A percentile compares a stretch with the other conserved stretches of the same genome.
These are phyloP conservation scores for Enteromius radiatus DNA, from an alignment of 2,797 vertebrate genomes.

Conservation along the genomic window DNA sequence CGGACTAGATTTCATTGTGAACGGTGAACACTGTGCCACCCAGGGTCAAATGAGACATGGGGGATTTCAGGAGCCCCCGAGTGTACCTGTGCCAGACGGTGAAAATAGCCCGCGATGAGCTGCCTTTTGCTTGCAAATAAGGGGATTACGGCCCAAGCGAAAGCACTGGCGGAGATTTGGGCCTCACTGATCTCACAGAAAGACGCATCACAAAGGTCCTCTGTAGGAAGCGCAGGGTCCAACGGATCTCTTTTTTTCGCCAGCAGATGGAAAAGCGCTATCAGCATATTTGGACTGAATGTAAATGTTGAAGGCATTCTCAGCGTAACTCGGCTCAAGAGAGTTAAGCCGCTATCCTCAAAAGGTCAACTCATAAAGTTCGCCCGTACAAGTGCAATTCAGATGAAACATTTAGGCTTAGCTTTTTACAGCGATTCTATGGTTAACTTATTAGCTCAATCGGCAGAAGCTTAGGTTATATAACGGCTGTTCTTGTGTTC, in stretches of 20 bases:
- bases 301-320: constrained; percentile 23
- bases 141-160: constrained; percentile 76
- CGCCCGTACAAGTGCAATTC: neutral
- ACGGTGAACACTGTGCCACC: constrained; percentile 55
- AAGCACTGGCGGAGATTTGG: constrained; percentile 72
- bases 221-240: constrained; percentile 49
- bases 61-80: constrained; percentile 47
- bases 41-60: constrained; percentile 61
- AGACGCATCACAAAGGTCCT: constrained; percentile 56
- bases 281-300: constrained; percentile 48
- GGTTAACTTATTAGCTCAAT: neutral
- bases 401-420: constrained; percentile 3
- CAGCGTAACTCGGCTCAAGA: neutral
- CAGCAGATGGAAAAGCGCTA: constrained; percentile 47
- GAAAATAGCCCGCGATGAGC: constrained; percentile 64
- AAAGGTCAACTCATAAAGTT: constrained; percentile 22
- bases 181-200: constrained; percentile 65
- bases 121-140: constrained; percentile 79
- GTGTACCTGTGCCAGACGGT: constrained; percentile 46
- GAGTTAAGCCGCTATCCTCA: constrained; percentile 4
- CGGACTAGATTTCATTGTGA: constrained; percentile 56
- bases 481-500: neutral
- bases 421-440: neutral
- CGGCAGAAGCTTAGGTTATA: neutral
- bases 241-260: constrained; percentile 39